These are phyloP conservation scores for Eclectus roratus DNA, from an alignment of 2,113 vertebrate species.

Conservation along the genomic window DNA sequence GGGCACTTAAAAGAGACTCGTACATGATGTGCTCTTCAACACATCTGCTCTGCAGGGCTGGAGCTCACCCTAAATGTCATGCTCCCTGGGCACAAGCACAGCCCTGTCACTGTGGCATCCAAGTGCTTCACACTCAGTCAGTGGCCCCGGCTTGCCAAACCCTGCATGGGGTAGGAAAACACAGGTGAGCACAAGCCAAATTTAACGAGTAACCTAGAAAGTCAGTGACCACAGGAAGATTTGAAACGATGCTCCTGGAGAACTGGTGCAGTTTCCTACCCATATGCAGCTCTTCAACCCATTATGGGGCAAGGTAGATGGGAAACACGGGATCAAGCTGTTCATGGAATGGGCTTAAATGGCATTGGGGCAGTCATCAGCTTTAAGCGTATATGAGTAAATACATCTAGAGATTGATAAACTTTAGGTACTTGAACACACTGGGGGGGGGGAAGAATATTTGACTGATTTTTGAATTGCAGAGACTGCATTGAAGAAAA, in stretches of 20 bases:
- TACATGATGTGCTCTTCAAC: not conserved
- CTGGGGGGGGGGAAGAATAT: rapidly evolving
- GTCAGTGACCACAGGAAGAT: not conserved
- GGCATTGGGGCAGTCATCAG: not conserved
- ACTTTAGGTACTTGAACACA: not conserved
- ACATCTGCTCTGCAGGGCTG: not conserved
- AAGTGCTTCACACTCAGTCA: not conserved
- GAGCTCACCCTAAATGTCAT: not conserved
- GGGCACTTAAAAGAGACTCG: slow-evolving; percentile 5
- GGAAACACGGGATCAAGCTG: not conserved
- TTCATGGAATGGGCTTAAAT: not conserved
- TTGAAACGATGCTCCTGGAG: not conserved
- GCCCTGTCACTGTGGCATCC: not conserved
- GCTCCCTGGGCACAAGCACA: not conserved
- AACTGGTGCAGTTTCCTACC: not conserved
- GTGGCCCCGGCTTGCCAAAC: not conserved
- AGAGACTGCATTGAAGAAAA: not conserved
- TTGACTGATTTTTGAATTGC: not conserved
- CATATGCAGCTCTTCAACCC: not conserved
- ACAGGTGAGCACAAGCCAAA: not conserved
- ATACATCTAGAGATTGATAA: not conserved
- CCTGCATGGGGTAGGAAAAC: not conserved
- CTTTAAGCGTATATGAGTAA: not conserved
- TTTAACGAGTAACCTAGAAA: slow-evolving; percentile 12
- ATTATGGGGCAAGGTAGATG: not conserved